Evolutionary conservation across 1,140 invertebrate species (phyloP).

Genomic region (Pogonognathellus flavescens): DNA sequence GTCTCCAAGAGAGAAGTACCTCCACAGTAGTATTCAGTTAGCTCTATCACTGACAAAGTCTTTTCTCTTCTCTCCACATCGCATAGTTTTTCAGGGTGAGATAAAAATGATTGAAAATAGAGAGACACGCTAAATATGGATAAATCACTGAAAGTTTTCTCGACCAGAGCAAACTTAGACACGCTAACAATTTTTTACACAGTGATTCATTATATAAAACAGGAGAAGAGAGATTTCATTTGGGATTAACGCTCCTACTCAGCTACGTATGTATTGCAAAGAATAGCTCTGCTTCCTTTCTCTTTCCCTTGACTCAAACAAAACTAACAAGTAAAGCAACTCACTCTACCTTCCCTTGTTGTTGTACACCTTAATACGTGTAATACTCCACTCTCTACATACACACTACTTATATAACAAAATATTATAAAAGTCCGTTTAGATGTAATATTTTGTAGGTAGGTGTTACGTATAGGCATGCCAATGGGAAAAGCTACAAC

Average conservation of each 20-base stretch:
- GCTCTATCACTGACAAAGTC: neutral
- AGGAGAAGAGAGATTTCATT: conserved; percentile 48
- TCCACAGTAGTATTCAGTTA: neutral
- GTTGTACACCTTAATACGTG: neutral
- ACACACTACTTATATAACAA: too few relatives aligned
- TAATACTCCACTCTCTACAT: too few relatives aligned
- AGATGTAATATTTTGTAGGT: too few relatives aligned
- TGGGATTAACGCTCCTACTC: conserved; percentile 19
- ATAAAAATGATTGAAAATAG: conserved; percentile 66
- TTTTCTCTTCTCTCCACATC: conserved; percentile 11
- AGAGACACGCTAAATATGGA: conserved; percentile 66
- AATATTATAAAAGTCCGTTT: too few relatives aligned
- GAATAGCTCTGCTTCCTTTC: neutral
- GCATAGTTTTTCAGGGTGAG: conserved; percentile 47
- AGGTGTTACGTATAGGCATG: too few relatives aligned
- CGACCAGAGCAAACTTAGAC: conserved; percentile 35
- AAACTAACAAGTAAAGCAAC: neutral
- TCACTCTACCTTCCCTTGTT: conserved; percentile 5
- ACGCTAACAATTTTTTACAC: conserved; percentile 42
- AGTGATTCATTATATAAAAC: conserved; percentile 50
- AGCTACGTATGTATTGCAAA: neutral
- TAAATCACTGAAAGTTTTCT: conserved; percentile 61
- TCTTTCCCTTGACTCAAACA: neutral
- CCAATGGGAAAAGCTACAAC: too few relatives aligned
- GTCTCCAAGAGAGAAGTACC: too few relatives aligned